Evolutionary conservation across 2,888 invertebrate genomes (phyloP), one percentile per base, ranked within the genome.

Genomic region (Stegophylla sp.): DNA sequence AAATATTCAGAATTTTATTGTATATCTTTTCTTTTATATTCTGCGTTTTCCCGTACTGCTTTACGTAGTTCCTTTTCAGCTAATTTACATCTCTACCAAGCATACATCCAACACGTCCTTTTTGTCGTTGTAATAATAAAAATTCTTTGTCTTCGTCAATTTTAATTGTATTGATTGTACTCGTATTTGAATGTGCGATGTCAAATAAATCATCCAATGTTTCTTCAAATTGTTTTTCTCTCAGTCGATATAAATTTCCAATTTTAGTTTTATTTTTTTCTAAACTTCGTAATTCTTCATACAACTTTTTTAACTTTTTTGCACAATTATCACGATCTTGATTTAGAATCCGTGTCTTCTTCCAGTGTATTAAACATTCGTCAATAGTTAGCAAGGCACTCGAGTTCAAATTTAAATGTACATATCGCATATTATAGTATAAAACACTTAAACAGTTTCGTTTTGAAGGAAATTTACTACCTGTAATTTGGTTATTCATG

Each of bases 251-350:
- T 73, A 73, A 23, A 61, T 48, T 28, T 45, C 34, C 61, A 28
- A 53, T 53, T 71, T 34, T 34, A 71, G 3, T 71, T 71, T 69
- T 69, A 69, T 28, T 69, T 69, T 71, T 71, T 71, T 71, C 53
- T 53, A 53, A 20, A 53, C 12, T 69, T 20, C 34, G 20, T 53
- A 71, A 53, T 1, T 53, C 53, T 41, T 71, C 53, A 53, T 71
- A 71, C 20, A 71, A 34, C 12, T 53, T 71, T 74, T 48, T 34
- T 13, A 61, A 69, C 26, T 61, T 61, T 73, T 73, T 73, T 73
- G 45, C 43, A 63, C 63, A 74, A 63, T 74, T 45, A 63, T 63
- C 63, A 28, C 48, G 63, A 63, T 74, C 28, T 74, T 48, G 48
- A 28, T 5, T 74, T 63, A 28, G 61, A 48, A 61, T 63, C 15